Conservation (phyloP, 2,113 vertebrate species). For the Calyptomena viridis region DNA sequence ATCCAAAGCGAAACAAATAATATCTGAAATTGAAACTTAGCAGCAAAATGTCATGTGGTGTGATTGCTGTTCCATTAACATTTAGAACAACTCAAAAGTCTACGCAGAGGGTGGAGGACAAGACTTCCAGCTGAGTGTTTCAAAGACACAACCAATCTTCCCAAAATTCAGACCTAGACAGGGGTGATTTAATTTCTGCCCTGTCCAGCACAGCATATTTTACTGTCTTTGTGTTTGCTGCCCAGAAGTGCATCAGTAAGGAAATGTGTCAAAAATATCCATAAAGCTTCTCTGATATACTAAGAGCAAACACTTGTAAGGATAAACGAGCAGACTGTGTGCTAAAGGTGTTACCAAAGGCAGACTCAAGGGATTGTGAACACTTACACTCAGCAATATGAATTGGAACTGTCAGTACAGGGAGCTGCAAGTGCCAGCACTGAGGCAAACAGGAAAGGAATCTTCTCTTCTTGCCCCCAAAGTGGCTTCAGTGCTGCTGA, state of each 20-base stretch:
- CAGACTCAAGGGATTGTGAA: neutral
- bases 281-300: neutral
- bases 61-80: neutral
- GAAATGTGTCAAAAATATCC: neutral
- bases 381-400: neutral
- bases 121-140: neutral
- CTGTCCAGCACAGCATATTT: neutral
- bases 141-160: neutral
- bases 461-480: neutral
- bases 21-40: neutral
- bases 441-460: neutral
- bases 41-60: neutral
- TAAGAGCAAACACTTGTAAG: neutral
- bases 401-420: neutral
- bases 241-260: neutral
- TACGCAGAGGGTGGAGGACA: neutral
- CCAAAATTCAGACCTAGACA: neutral
- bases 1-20: neutral
- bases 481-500: neutral
- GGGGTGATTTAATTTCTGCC: neutral
- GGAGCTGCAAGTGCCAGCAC: neutral
- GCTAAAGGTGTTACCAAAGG: neutral
- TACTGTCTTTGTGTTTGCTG: neutral
- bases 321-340: neutral
- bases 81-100: neutral